Base-by-base conservation (phyloP, 2,888 invertebrate genomes). In the Cheilosia pagana region DNA sequence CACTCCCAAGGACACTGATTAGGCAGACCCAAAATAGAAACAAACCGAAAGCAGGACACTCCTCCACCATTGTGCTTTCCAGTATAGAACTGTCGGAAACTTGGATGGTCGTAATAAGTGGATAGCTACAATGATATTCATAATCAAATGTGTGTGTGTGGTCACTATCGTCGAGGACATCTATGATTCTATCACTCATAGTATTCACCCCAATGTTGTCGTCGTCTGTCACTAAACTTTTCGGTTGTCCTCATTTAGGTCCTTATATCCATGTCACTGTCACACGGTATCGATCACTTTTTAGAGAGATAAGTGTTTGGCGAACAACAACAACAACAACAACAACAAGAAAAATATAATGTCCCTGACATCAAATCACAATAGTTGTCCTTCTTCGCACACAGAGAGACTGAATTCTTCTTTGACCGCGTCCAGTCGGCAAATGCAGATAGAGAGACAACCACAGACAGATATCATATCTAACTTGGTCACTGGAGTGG, bases 321-420 rank as follows among this genome's bases (percentile, higher is more conserved):
- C 57, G 16, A 19, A 67, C n/a, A 70, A 48, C 55, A 59, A 62
- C 68, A 75, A 28, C 55, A 59, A 62, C 68, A 19, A 67, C n/a
- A 70, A 48, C 55, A 59, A 62, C 68, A 75, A 28, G 28, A 2
- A 74, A 59, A 62, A 74, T 65, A 74, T 70, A 70, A 79, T 70
- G 70, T 21, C 75, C 74, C 59, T 83, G 83, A 78, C 78, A 83
- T 19, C 23, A 65, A 65, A 70, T 74, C 67, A 68, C 35, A 35
- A 35, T 43, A 63, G 35, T 28, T 59, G 31, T 67, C 67, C 67
- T 55, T 23, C 28, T 35, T 19, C 25, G 28, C 8, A 31, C 23
- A 28, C 8, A 41, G 52, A 41, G 52, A 31, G 41, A 19, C 43
- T 6, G 43, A 45, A 19, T 45, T n/a, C 41, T 70, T 23, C 57